Percentiles rank a stretch among this genome's conserved stretches.
These are phyloP conservation scores for Pristis pectinata DNA, from an alignment of 2,797 vertebrate species.

Conservation along the genomic window DNA sequence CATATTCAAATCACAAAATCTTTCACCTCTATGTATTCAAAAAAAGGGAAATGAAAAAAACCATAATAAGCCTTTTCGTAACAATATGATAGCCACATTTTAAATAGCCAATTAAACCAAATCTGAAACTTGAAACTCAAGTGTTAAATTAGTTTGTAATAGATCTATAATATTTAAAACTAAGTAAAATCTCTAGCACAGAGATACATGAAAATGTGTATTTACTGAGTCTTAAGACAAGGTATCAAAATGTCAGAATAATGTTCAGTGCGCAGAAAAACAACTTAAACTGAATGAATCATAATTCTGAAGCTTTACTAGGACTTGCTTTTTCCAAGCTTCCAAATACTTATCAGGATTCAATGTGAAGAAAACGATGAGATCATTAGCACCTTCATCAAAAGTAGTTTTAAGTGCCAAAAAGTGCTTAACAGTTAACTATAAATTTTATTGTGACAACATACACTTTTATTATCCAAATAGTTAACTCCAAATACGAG, in stretches of 20 bases:
- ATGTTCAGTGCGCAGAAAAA: neutral
- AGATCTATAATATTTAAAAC: neutral
- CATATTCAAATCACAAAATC: neutral
- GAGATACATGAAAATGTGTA: neutral
- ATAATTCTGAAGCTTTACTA: neutral
- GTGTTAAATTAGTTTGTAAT: neutral
- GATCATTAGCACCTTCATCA: neutral
- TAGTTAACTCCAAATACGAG: neutral
- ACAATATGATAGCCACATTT: neutral
- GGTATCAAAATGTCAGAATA: neutral
- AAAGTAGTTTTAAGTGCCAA: neutral
- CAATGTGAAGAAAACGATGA: constrained; percentile 1
- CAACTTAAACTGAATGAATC: neutral
- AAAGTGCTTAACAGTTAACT: neutral
- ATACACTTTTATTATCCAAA: neutral
- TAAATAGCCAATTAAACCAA: neutral
- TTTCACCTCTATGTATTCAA: neutral
- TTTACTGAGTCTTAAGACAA: neutral
- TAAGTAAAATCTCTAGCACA: neutral
- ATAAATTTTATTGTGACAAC: neutral
- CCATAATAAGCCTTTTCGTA: neutral
- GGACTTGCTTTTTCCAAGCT: neutral
- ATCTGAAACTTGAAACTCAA: neutral
- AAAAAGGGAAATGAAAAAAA: neutral
- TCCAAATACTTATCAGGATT: neutral